Conservation (phyloP, 2,888 invertebrate genomes). For the Thumatha senex region DNA sequence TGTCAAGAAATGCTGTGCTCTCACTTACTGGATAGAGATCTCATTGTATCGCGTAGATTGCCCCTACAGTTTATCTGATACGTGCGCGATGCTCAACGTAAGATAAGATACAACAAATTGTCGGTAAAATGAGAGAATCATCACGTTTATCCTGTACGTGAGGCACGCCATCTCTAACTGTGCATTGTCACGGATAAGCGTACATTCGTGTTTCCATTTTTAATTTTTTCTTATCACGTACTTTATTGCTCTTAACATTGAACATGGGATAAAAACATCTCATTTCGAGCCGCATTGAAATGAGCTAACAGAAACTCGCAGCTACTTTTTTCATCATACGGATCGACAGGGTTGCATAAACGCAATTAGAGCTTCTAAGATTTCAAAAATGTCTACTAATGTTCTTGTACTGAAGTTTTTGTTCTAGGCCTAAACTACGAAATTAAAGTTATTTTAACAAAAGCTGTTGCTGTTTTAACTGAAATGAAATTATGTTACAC, state of each 20-base stretch:
- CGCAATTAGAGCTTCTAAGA: too few relatives aligned
- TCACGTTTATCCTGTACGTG: slow-evolving; percentile 28
- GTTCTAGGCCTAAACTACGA: too few relatives aligned
- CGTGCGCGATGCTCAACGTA: slow-evolving; percentile 36
- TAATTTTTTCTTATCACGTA: slow-evolving; percentile 3
- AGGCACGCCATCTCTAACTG: slow-evolving; percentile 22
- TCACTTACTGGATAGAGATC: slow-evolving; percentile 27
- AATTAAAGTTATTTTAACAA: too few relatives aligned
- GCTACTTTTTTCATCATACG: too few relatives aligned
- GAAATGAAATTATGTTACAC: too few relatives aligned
- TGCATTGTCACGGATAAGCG: slow-evolving; percentile 16
- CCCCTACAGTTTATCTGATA: slow-evolving; percentile 40
- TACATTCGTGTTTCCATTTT: background rate
- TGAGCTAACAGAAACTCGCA: background rate
- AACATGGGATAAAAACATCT: background rate
- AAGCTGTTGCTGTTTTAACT: too few relatives aligned
- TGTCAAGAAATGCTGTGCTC: slow-evolving; percentile 28
- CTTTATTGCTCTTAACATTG: background rate
- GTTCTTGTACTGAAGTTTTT: too few relatives aligned
- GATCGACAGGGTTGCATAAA: too few relatives aligned
- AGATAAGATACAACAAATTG: slow-evolving; percentile 24
- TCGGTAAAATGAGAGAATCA: slow-evolving; percentile 26
- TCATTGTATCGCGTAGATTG: slow-evolving; percentile 30
- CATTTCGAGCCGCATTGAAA: background rate
- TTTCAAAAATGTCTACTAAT: too few relatives aligned